phyloP scores from a whole-genome alignment of 2,888 invertebrate genomes.

The Heliothis peltigera region DNA sequence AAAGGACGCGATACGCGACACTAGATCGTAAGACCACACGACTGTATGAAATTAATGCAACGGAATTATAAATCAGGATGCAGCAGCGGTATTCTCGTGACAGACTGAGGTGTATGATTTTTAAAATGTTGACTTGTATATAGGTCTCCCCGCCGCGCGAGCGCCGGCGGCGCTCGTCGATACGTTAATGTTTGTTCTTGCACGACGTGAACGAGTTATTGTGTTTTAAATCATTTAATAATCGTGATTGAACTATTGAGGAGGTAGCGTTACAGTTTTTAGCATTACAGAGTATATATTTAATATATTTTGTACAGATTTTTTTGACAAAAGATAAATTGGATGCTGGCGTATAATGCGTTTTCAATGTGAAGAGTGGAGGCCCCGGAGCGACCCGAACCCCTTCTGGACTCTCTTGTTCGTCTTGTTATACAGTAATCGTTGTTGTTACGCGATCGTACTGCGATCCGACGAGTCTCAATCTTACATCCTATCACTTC shows the following conservation, averaged over 20 bases:
- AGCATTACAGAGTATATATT: slow-evolving; percentile 90
- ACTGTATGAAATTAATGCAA: slow-evolving; percentile 84
- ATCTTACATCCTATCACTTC: slow-evolving; percentile 67
- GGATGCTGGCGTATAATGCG: slow-evolving; percentile 89
- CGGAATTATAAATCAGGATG: slow-evolving; percentile 86
- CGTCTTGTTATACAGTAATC: slow-evolving; percentile 71
- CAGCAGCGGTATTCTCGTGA: slow-evolving; percentile 72
- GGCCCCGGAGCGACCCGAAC: slow-evolving; percentile 83
- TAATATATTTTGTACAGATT: slow-evolving; percentile 91
- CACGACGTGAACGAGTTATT: slow-evolving; percentile 87
- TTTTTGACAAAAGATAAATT: slow-evolving; percentile 91
- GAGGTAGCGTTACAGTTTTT: slow-evolving; percentile 90
- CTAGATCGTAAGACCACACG: slow-evolving; percentile 83
- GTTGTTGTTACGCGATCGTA: slow-evolving; percentile 70
- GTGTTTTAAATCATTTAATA: slow-evolving; percentile 90
- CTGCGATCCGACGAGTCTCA: slow-evolving; percentile 72
- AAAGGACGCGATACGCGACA: slow-evolving; percentile 86
- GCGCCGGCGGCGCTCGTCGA: slow-evolving; percentile 68
- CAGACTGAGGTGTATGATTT: slow-evolving; percentile 84
- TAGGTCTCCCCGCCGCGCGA: slow-evolving; percentile 77
- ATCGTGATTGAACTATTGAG: slow-evolving; percentile 89
- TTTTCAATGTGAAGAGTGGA: slow-evolving; percentile 88
- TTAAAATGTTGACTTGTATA: slow-evolving; percentile 87
- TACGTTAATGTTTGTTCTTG: slow-evolving; percentile 88
- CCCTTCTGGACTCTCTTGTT: slow-evolving; percentile 79